Evolutionary conservation across 2,888 invertebrate species (phyloP).

Genomic region (Coelinius sp.): DNA sequence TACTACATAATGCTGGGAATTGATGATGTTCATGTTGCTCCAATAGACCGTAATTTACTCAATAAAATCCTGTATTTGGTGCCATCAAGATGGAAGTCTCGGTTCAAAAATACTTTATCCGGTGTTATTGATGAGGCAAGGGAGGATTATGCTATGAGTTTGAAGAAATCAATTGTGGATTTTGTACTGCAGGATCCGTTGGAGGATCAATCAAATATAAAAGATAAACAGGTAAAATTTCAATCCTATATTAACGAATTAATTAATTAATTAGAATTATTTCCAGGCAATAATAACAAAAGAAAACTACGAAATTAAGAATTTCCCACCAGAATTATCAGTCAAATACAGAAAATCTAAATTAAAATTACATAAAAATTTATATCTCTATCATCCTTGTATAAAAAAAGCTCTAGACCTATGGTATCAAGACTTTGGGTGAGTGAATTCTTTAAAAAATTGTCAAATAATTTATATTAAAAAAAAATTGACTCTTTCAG

Average conservation of each 20-base stretch:
- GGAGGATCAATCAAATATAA: constrained; percentile 34
- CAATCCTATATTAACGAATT: neutral
- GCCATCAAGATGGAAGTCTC: constrained; percentile 74
- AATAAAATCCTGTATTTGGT: constrained; percentile 77
- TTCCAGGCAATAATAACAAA: constrained; percentile 45
- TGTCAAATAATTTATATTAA: neutral
- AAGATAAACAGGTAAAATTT: constrained; percentile 39
- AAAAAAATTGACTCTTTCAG: constrained; percentile 67
- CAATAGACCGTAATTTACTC: constrained; percentile 83
- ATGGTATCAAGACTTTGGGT: constrained; percentile 86
- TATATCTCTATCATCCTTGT: constrained; percentile 86
- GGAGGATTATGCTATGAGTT: constrained; percentile 87
- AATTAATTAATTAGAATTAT: constrained; percentile 2
- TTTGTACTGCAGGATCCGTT: constrained; percentile 88
- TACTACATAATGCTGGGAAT: constrained; percentile 93
- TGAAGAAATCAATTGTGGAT: constrained; percentile 93
- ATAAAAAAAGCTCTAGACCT: constrained; percentile 84
- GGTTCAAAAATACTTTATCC: constrained; percentile 75
- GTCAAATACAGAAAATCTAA: constrained; percentile 62
- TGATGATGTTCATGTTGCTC: constrained; percentile 90
- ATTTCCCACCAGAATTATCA: constrained; percentile 48
- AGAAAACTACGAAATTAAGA: constrained; percentile 49
- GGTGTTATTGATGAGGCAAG: constrained; percentile 83
- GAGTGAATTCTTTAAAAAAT: constrained; percentile 51
- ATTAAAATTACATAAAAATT: constrained; percentile 74